A percentile compares a stretch with the other conserved stretches of the same genome.
These are phyloP conservation scores for Oscheius sp. DNA, from an alignment of 1,140 invertebrate genomes.

Conservation along the genomic window DNA sequence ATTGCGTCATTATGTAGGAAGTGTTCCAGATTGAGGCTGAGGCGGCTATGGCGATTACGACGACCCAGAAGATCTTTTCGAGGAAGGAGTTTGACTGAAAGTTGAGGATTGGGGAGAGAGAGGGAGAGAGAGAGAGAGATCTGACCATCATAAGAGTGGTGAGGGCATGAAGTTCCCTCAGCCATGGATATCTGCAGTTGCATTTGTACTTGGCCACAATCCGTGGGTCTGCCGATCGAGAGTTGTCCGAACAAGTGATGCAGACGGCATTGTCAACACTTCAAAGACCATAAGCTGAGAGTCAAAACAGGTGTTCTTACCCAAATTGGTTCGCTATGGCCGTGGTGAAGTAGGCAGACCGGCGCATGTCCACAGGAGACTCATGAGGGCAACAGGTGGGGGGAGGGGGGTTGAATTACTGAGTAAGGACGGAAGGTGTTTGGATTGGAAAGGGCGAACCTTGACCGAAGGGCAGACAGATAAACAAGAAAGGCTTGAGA, in stretches of 20 bases:
- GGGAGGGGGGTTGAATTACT: too few species aligned
- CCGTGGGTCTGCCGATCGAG: background rate
- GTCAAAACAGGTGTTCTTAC: too few species aligned
- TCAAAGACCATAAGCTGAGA: background rate
- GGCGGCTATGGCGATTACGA: conserved; percentile 7
- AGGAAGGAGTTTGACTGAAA: conserved; percentile 20
- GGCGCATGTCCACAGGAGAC: too few species aligned
- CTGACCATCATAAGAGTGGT: conserved; percentile 27
- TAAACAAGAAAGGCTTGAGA: too few species aligned
- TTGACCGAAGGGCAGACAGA: too few species aligned
- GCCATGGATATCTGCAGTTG: conserved; percentile 30
- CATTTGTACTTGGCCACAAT: conserved; percentile 22
- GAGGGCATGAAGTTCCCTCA: conserved; percentile 21
- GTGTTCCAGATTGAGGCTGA: conserved; percentile 14
- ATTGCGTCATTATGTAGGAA: conserved; percentile 4
- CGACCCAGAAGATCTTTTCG: conserved; percentile 16
- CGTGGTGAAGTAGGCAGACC: too few species aligned
- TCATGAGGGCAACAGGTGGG: too few species aligned
- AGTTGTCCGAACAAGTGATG: background rate
- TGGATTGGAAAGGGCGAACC: too few species aligned
- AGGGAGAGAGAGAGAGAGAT: background rate
- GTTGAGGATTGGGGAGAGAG: background rate
- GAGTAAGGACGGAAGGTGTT: too few species aligned
- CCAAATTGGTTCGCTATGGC: too few species aligned
- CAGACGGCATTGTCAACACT: background rate